phyloP scores from a whole-genome alignment of 2,797 vertebrate species.

The Gila robusta region DNA sequence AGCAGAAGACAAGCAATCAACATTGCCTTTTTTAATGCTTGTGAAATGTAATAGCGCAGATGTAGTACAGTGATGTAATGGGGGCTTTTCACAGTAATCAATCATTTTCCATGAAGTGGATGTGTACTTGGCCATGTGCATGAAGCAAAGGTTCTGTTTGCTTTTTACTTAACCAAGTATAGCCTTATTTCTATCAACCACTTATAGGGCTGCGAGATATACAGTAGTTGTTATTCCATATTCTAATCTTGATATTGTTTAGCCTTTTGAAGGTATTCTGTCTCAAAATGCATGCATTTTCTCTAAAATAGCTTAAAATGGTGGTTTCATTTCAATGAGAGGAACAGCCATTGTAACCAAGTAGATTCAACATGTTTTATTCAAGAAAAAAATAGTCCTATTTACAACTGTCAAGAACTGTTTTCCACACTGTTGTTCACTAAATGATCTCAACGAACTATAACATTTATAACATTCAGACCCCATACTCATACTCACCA shows the following conservation, averaged over 20 bases:
- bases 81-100: conserved; percentile 8
- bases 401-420: not conserved
- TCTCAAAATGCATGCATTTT: not conserved
- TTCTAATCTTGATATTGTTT: not conserved
- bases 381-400: not conserved
- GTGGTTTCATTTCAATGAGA: not conserved
- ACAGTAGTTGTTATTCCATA: not conserved
- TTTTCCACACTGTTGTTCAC: too few species aligned
- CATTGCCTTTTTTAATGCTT: not conserved
- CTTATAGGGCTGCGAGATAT: not conserved
- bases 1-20: not conserved
- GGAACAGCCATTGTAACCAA: not conserved
- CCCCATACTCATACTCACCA: not conserved
- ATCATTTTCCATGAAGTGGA: conserved; percentile 15
- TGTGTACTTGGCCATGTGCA: conserved; percentile 12
- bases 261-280: not conserved
- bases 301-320: not conserved
- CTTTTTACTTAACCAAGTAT: not conserved
- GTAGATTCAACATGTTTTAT: not conserved
- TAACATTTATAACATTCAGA: too few species aligned
- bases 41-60: conserved; percentile 12
- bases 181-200: not conserved
- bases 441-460: too few species aligned
- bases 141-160: conserved; percentile 15
- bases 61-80: conserved; percentile 5